A percentile compares a stretch with the other conserved stretches of the same genome.
These are phyloP conservation scores for Chrysoperla carnea DNA, from an alignment of 1,140 invertebrate genomes.

Conservation along the genomic window DNA sequence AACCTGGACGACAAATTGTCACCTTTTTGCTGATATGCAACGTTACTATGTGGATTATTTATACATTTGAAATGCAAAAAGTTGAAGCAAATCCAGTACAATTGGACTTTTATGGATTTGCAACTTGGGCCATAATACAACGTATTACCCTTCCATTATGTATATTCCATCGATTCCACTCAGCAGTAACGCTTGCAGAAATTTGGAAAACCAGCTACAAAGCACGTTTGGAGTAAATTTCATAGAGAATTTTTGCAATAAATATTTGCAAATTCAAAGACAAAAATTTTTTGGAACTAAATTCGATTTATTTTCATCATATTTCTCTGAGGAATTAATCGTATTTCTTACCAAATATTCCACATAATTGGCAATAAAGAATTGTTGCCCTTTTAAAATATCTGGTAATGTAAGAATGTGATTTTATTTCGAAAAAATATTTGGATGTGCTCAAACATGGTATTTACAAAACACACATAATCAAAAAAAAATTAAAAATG, in stretches of 20 bases:
- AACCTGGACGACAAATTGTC: conserved; percentile 86
- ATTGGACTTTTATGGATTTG: conserved; percentile 82
- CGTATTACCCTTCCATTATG: conserved; percentile 84
- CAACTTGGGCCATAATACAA: conserved; percentile 88
- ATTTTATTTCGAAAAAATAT: too few species aligned
- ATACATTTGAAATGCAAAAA: conserved; percentile 91
- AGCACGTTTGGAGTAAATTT: conserved; percentile 58
- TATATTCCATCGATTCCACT: conserved; percentile 96
- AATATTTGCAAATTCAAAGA: too few species aligned
- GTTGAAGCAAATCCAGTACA: conserved; percentile 80
- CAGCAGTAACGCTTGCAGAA: conserved; percentile 88
- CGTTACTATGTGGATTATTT: conserved; percentile 87
- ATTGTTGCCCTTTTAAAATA: too few species aligned
- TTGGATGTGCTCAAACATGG: too few species aligned
- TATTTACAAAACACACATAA: too few species aligned
- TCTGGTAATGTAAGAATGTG: too few species aligned
- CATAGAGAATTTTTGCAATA: neutral
- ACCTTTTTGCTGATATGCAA: conserved; percentile 92
- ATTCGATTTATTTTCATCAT: too few species aligned
- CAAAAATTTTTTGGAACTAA: too few species aligned
- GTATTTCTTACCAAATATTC: too few species aligned
- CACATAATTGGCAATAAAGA: too few species aligned
- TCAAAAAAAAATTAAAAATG: too few species aligned
- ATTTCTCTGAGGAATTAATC: too few species aligned
- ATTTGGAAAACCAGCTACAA: conserved; percentile 98